Evolutionary conservation across 2,888 invertebrate genomes (phyloP).

Genomic region (Hoplodrina blanda): DNA sequence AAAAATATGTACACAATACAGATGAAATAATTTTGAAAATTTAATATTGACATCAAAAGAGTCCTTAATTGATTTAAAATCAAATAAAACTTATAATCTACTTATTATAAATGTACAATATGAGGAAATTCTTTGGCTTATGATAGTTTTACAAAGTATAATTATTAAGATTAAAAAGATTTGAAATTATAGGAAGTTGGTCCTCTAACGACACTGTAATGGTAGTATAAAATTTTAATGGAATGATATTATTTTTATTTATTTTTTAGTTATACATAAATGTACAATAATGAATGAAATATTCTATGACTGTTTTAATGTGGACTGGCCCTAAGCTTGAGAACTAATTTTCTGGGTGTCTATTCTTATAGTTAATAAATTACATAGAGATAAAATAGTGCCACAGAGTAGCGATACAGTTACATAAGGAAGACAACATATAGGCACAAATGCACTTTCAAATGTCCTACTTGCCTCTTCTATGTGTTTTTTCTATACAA

Average conservation of each 20-base stretch:
- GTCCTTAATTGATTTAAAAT: conserved; percentile 56
- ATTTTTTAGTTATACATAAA: conserved; percentile 27
- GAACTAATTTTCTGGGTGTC: not conserved
- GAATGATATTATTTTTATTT: conserved; percentile 68
- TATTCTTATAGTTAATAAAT: conserved; percentile 24
- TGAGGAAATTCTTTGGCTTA: conserved; percentile 70
- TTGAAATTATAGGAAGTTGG: conserved; percentile 74
- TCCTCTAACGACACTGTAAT: conserved; percentile 74
- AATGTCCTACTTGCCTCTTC: conserved; percentile 28
- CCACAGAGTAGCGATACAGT: conserved; percentile 22
- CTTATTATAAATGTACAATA: conserved; percentile 56
- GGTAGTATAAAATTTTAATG: conserved; percentile 68
- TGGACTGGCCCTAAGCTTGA: conserved; percentile 13
- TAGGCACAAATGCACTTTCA: conserved; percentile 38
- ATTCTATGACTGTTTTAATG: conserved; percentile 20
- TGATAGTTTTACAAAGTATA: conserved; percentile 50
- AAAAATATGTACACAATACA: conserved; percentile 55
- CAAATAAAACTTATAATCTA: conserved; percentile 57
- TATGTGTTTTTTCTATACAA: conserved; percentile 14
- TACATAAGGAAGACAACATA: conserved; percentile 41
- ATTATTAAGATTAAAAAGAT: conserved; percentile 50
- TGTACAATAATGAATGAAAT: conserved; percentile 30
- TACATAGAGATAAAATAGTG: conserved; percentile 21
- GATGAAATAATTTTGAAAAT: conserved; percentile 50
- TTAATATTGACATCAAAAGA: conserved; percentile 62